phyloP scores from a whole-genome alignment of 2,797 vertebrate species.

The Sebastes flavidus region DNA sequence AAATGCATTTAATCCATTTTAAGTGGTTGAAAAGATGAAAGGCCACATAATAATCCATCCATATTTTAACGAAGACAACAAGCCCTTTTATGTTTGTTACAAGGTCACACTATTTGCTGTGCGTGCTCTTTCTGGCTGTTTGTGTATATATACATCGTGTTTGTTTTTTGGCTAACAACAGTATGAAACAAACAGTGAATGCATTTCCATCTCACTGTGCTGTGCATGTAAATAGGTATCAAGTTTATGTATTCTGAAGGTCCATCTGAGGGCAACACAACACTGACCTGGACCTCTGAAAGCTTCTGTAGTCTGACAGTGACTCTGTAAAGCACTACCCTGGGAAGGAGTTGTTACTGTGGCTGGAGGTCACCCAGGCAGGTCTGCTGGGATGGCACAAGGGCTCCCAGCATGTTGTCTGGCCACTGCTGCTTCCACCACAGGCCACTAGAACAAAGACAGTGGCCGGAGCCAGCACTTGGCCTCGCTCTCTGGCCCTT shows the following conservation, averaged over 20 bases:
- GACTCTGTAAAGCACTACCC: constrained; percentile 22
- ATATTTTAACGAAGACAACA: constrained; percentile 43
- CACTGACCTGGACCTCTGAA: constrained; percentile 43
- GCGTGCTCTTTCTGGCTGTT: constrained; percentile 11
- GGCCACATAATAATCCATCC: constrained; percentile 32
- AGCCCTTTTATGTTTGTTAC: constrained; percentile 36
- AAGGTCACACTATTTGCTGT: constrained; percentile 44
- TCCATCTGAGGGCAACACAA: constrained; percentile 28
- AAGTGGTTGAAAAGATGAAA: constrained; percentile 44
- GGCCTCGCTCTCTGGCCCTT: constrained; percentile 58
- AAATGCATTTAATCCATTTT: constrained; percentile 11
- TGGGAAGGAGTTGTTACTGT: constrained; percentile 51
- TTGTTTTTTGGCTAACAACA: constrained; percentile 39
- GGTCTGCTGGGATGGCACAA: constrained; percentile 62
- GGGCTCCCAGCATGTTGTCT: constrained; percentile 66
- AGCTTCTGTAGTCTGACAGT: constrained; percentile 45
- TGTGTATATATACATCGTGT: constrained; percentile 24
- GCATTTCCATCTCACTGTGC: constrained; percentile 18
- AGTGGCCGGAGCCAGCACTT: constrained; percentile 71
- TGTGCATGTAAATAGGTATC: constrained; percentile 44
- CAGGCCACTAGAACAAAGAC: constrained; percentile 75
- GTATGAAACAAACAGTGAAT: constrained; percentile 39
- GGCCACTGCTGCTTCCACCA: constrained; percentile 55
- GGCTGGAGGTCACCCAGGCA: constrained; percentile 69
- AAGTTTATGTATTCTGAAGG: constrained; percentile 44